phyloP scores from a whole-genome alignment of 2,797 vertebrate genomes.

The Phrynocephalus forsythii region DNA sequence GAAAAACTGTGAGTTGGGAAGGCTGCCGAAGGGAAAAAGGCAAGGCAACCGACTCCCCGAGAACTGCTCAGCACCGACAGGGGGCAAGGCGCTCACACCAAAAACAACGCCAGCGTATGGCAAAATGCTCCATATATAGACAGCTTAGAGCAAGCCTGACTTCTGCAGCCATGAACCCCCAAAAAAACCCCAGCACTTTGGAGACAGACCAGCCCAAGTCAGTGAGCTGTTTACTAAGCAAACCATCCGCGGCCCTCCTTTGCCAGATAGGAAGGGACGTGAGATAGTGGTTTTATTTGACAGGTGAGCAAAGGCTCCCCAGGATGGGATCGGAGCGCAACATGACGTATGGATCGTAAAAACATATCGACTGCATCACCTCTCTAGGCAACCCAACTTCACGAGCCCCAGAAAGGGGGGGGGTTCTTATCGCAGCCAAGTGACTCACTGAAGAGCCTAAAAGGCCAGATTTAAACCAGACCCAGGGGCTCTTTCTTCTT shows the following conservation, averaged over 20 bases:
- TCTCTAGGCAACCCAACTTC: neutral
- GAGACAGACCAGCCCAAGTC: neutral
- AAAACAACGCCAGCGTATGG: no score
- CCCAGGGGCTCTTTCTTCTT: neutral
- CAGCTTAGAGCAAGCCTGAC: neutral
- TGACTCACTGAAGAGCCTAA: neutral
- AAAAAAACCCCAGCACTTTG: neutral
- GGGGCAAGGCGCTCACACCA: no score
- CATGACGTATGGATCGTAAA: neutral
- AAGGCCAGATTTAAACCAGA: constrained; percentile 14
- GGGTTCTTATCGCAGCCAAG: neutral
- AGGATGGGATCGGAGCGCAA: neutral
- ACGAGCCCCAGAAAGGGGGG: neutral
- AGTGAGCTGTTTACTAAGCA: neutral
- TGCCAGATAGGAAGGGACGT: neutral
- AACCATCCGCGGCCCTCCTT: neutral
- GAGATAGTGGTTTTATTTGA: constrained; percentile 5
- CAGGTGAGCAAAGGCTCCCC: neutral
- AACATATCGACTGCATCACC: neutral
- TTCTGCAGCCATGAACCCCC: neutral
- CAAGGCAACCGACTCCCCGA: no score
- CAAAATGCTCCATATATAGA: neutral
- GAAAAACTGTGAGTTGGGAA: no score
- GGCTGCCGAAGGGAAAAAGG: no score
- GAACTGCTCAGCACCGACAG: no score